phyloP scores from a whole-genome alignment of 2,888 invertebrate species.

The Agrochola circellaris region DNA sequence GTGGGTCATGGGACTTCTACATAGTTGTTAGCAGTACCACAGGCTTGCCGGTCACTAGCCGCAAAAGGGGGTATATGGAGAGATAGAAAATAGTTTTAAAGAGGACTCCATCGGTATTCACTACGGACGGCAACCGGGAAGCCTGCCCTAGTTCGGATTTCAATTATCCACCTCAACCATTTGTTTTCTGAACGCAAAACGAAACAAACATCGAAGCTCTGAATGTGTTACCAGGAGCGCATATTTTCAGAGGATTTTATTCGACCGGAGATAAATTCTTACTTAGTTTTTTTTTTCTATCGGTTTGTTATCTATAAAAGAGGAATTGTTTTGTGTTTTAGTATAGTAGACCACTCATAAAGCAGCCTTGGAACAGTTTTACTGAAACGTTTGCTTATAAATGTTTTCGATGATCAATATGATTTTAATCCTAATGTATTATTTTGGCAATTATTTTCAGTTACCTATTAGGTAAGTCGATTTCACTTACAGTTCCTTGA shows the following conservation, averaged over 20 bases:
- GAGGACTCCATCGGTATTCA: constrained; percentile 78
- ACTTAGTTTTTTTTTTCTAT: constrained; percentile 12
- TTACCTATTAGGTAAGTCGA: neutral
- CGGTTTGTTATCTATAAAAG: constrained; percentile 25
- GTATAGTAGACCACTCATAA: neutral
- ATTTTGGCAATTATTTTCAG: neutral
- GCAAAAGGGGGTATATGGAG: constrained; percentile 68
- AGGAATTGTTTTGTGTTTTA: constrained; percentile 11
- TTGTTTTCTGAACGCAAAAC: constrained; percentile 71
- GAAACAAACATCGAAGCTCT: constrained; percentile 64
- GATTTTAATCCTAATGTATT: neutral
- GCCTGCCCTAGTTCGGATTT: constrained; percentile 77
- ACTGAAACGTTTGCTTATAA: neutral
- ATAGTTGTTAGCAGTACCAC: constrained; percentile 70
- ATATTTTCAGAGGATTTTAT: constrained; percentile 64
- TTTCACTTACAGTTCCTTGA: neutral
- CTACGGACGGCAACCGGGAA: constrained; percentile 66
- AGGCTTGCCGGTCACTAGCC: constrained; percentile 67
- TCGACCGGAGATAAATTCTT: constrained; percentile 36
- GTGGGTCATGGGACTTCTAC: constrained; percentile 72
- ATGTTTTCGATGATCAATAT: neutral
- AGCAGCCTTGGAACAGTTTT: neutral
- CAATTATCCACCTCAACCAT: constrained; percentile 77
- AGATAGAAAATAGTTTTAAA: constrained; percentile 80
- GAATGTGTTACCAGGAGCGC: constrained; percentile 58